Evolutionary conservation across 2,113 vertebrate species (phyloP).

Genomic region (Oncorhynchus nerka): DNA sequence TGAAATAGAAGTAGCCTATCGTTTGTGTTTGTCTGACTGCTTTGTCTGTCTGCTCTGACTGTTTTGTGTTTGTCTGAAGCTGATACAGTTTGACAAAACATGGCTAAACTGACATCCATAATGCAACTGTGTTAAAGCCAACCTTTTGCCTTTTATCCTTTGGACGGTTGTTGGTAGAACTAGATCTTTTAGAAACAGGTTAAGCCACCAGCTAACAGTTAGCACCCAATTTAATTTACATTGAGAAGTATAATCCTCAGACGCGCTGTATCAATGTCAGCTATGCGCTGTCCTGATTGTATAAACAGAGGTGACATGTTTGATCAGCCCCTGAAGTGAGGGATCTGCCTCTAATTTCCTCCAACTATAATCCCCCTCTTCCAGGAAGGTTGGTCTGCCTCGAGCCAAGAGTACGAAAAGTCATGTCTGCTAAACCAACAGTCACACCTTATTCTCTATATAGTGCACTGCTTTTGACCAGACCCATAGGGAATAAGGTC

Average conservation of each 20-base stretch:
- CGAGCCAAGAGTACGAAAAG: slow-evolving; percentile 28
- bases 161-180: neutral
- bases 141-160: neutral
- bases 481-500: too few species aligned
- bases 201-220: neutral
- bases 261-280: neutral
- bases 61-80: neutral
- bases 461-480: too few species aligned
- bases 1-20: neutral
- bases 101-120: neutral
- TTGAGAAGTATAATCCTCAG: neutral
- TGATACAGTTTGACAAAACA: neutral
- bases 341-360: slow-evolving; percentile 56
- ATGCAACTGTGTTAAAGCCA: neutral
- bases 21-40: too few species aligned
- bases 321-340: slow-evolving; percentile 63
- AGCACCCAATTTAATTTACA: neutral
- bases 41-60: neutral
- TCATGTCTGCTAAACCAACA: slow-evolving; percentile 25
- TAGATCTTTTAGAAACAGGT: neutral
- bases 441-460: slow-evolving; percentile 10
- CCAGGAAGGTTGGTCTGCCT: slow-evolving; percentile 54
- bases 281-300: slow-evolving; percentile 37
- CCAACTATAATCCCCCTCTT: slow-evolving; percentile 61
- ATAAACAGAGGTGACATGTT: slow-evolving; percentile 51